Evolutionary conservation across 2,113 vertebrate species (phyloP).

Genomic region (Maylandia zebra): DNA sequence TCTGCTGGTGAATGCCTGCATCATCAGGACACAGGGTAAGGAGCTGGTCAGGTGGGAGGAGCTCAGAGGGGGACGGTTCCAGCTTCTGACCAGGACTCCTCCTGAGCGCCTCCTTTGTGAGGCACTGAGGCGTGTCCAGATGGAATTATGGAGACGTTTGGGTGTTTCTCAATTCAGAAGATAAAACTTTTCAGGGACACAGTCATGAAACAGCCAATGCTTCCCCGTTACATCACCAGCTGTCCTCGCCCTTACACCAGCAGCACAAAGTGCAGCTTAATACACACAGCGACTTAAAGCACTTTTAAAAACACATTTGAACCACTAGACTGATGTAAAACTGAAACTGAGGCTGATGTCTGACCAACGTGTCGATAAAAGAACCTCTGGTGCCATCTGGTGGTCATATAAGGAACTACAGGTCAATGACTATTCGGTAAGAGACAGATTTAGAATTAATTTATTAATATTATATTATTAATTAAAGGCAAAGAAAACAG

Average conservation of each 20-base stretch:
- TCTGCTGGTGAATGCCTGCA: background rate
- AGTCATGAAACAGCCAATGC: background rate
- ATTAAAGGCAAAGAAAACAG: background rate
- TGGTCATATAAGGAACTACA: background rate
- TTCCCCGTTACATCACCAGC: accelerated
- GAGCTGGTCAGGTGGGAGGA: background rate
- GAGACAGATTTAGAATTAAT: background rate
- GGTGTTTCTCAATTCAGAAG: background rate
- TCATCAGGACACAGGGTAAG: background rate
- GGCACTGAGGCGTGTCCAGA: background rate
- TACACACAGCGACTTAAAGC: accelerated
- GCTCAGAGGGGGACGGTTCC: background rate
- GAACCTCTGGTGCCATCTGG: background rate
- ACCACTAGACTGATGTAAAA: background rate
- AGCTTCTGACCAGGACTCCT: background rate
- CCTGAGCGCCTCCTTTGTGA: background rate
- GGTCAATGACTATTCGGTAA: accelerated
- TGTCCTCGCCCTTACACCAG: background rate
- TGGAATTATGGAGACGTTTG: background rate
- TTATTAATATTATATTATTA: background rate
- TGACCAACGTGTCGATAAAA: accelerated
- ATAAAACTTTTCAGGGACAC: background rate
- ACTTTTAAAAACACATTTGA: background rate
- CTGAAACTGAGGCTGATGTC: background rate
- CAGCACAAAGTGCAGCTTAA: background rate